These are phyloP conservation scores for Popillia japonica DNA, from an alignment of 1,140 invertebrate genomes.

Conservation along the genomic window DNA sequence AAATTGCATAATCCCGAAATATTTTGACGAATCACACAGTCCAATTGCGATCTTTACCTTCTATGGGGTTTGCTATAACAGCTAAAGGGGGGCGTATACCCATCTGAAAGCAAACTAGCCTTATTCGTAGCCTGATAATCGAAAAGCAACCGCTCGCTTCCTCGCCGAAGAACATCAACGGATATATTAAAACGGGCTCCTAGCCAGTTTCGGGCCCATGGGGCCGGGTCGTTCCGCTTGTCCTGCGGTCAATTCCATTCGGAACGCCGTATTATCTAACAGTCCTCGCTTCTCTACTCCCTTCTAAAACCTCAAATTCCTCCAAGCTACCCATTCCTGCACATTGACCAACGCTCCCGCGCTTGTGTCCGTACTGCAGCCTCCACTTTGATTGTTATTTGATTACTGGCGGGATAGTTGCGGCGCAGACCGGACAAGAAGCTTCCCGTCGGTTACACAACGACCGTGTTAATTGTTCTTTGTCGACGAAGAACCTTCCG, in stretches of 20 bases:
- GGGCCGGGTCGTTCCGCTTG: not conserved
- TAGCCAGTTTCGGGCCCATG: not conserved
- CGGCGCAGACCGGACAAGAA: constrained; percentile 14
- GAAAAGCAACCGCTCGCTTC: constrained; percentile 1
- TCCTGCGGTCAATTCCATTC: constrained; percentile 17
- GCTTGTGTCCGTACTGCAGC: constrained; percentile 2
- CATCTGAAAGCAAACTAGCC: not conserved
- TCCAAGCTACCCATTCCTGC: not conserved
- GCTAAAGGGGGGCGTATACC: not conserved
- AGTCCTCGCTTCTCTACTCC: not conserved
- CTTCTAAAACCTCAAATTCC: constrained; percentile 9
- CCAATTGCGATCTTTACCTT: constrained; percentile 8
- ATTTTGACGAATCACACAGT: not conserved
- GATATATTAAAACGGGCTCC: constrained; percentile 1
- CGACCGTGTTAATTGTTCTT: constrained; percentile 14
- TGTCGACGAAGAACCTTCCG: constrained; percentile 6
- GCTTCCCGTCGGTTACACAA: constrained; percentile 19
- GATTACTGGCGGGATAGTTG: constrained; percentile 40
- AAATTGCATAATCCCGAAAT: not conserved
- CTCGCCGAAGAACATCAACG: not conserved
- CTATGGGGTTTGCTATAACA: not conserved
- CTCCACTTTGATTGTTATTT: constrained; percentile 41
- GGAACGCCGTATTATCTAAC: constrained; percentile 9
- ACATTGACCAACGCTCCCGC: not conserved
- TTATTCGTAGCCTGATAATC: not conserved